phyloP scores from a whole-genome alignment of 2,797 vertebrate genomes.

The Neosilurus mollespiculum region DNA sequence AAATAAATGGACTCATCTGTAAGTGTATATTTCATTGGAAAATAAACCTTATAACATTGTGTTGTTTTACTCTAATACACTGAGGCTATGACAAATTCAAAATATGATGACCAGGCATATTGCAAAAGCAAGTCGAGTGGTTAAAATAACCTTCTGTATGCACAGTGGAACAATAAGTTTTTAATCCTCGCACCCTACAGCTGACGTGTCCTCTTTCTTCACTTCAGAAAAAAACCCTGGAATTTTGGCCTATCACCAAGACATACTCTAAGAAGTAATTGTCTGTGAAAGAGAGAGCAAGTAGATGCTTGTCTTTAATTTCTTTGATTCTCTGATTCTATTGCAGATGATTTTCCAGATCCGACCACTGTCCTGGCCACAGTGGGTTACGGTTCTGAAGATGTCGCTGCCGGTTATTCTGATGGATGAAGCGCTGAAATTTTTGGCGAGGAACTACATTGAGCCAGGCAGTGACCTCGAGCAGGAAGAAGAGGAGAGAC shows the following conservation, averaged over 20 bases:
- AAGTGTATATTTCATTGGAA: not conserved
- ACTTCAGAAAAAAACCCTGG: not conserved
- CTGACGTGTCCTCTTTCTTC: not conserved
- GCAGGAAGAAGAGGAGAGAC: slow-evolving; percentile 65
- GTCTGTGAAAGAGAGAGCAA: not conserved
- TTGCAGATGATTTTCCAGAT: slow-evolving; percentile 77
- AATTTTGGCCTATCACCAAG: not conserved
- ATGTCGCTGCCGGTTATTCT: slow-evolving; percentile 80
- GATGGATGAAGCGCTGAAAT: slow-evolving; percentile 79
- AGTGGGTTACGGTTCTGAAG: slow-evolving; percentile 80
- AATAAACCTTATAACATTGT: not conserved
- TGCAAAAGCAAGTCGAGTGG: not conserved
- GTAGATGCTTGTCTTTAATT: not conserved
- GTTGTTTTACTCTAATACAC: not conserved
- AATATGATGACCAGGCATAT: not conserved
- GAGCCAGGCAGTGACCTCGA: slow-evolving; percentile 67
- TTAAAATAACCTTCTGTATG: not conserved
- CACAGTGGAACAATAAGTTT: not conserved
- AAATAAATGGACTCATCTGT: not conserved
- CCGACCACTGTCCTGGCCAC: slow-evolving; percentile 74
- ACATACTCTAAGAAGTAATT: not conserved
- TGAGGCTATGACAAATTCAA: not conserved
- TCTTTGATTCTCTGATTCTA: not conserved
- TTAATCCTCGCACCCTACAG: not conserved
- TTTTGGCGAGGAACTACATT: slow-evolving; percentile 76